These are phyloP conservation scores for Zaprionus lachaisei DNA, from an alignment of 1,140 invertebrate species.

Conservation along the genomic window DNA sequence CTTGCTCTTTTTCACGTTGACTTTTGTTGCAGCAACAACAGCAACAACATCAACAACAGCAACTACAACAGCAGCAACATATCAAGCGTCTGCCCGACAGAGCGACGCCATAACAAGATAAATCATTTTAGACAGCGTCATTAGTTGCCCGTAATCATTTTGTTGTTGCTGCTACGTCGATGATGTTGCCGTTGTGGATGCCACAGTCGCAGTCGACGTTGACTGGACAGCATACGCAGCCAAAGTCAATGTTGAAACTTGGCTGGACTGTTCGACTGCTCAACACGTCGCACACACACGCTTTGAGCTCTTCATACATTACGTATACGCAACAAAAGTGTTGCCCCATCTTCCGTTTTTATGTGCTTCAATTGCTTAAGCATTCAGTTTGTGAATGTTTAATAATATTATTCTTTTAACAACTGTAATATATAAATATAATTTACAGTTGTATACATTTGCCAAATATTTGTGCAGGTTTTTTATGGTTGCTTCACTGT, in stretches of 20 bases:
- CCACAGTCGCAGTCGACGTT: not conserved
- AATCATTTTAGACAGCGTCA: conserved; percentile 84
- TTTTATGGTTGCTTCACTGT: no score
- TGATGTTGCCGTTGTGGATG: conserved; percentile 23
- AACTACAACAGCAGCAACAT: conserved; percentile 1
- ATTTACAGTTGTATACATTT: not conserved
- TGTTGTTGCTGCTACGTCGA: conserved; percentile 46
- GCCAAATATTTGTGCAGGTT: not conserved
- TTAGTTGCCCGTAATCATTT: conserved; percentile 82
- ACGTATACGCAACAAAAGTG: conserved; percentile 53
- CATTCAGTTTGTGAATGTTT: no score
- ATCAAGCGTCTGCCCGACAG: conserved; percentile 31
- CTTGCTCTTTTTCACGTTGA: conserved; percentile 66
- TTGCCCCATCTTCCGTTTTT: not conserved
- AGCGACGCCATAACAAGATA: conserved; percentile 75
- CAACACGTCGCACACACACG: conserved; percentile 31
- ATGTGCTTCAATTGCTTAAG: not conserved
- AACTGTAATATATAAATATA: not conserved
- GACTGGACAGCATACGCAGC: not conserved
- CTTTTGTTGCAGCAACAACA: conserved; percentile 55
- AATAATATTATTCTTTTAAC: not conserved
- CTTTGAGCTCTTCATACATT: conserved; percentile 67
- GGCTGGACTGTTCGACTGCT: not conserved
- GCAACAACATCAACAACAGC: not conserved
- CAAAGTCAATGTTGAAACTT: conserved; percentile 4